A percentile compares a stretch with the other conserved stretches of the same genome.
These are phyloP conservation scores for Corapipo altera DNA, from an alignment of 2,113 vertebrate genomes.

Conservation along the genomic window DNA sequence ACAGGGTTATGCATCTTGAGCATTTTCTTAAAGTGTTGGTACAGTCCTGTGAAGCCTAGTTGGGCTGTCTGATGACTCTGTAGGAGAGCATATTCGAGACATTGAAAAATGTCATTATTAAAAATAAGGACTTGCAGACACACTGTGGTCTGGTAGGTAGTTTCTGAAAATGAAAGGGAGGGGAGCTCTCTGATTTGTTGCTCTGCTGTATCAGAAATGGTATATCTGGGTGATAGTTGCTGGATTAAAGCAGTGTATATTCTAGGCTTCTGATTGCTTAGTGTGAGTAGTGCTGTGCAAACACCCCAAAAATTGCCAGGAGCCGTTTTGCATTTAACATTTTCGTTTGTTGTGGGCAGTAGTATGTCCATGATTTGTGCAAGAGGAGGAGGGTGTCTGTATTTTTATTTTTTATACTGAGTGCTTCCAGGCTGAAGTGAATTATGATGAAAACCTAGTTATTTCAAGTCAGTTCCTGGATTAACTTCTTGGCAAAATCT, in stretches of 20 bases:
- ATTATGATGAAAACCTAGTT: neutral
- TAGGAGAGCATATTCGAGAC: neutral
- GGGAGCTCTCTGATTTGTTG: neutral
- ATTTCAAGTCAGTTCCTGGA: slow-evolving; percentile 1
- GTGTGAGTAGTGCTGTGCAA: neutral
- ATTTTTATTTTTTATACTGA: neutral
- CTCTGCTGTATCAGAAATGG: neutral
- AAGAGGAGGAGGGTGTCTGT: neutral
- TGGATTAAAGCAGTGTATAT: neutral
- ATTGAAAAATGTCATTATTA: neutral
- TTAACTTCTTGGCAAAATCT: neutral
- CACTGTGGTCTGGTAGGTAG: neutral
- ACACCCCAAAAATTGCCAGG: neutral
- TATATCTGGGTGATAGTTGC: neutral
- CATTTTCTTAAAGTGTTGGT: neutral
- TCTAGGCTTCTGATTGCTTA: neutral
- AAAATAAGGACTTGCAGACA: neutral
- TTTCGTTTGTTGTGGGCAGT: neutral
- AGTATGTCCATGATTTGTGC: neutral
- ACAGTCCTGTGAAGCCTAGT: neutral
- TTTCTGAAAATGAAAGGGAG: neutral
- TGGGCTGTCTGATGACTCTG: neutral
- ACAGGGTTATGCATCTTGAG: neutral
- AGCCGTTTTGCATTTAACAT: neutral
- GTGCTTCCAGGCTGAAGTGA: neutral